Percentiles rank a stretch among this genome's conserved stretches.
Conservation (phyloP, 1,140 invertebrate species). For the Glossosoma conforme region DNA sequence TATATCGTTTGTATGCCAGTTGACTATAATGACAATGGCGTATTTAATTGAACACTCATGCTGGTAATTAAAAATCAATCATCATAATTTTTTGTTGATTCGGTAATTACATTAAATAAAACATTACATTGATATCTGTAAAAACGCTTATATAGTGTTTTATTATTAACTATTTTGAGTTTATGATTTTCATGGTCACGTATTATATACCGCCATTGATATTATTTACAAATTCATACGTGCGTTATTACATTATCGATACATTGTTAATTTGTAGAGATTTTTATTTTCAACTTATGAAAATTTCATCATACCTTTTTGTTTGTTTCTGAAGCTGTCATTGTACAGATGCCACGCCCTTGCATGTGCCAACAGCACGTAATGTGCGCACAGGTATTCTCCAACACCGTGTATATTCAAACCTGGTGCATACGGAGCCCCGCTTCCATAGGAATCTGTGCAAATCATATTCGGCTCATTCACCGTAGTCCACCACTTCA, state of each 20-base stretch:
- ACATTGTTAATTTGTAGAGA: conserved; percentile 19
- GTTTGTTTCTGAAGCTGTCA: conserved; percentile 13
- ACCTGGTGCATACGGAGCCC: conserved; percentile 35
- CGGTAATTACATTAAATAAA: conserved; percentile 33
- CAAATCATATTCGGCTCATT: conserved; percentile 49
- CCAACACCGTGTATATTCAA: conserved; percentile 39
- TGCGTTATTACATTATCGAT: too few relatives aligned
- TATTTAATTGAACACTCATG: too few relatives aligned
- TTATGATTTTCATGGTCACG: too few relatives aligned
- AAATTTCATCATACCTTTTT: conserved; percentile 22
- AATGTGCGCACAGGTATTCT: conserved; percentile 53
- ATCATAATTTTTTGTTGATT: too few relatives aligned
- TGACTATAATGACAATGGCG: too few relatives aligned
- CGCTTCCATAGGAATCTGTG: conserved; percentile 42
- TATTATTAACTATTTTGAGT: too few relatives aligned
- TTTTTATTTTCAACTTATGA: neutral
- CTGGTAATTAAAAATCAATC: too few relatives aligned
- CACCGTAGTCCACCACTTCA: conserved; percentile 46
- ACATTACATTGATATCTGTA: too few relatives aligned
- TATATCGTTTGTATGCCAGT: too few relatives aligned
- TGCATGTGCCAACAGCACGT: conserved; percentile 43
- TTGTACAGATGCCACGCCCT: conserved; percentile 30
- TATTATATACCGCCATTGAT: too few relatives aligned
- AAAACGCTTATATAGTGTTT: too few relatives aligned
- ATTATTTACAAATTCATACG: too few relatives aligned